Percentiles rank a stretch among this genome's conserved stretches.
phyloP scores from a whole-genome alignment of 2,888 invertebrate genomes.

The Timema podura region DNA sequence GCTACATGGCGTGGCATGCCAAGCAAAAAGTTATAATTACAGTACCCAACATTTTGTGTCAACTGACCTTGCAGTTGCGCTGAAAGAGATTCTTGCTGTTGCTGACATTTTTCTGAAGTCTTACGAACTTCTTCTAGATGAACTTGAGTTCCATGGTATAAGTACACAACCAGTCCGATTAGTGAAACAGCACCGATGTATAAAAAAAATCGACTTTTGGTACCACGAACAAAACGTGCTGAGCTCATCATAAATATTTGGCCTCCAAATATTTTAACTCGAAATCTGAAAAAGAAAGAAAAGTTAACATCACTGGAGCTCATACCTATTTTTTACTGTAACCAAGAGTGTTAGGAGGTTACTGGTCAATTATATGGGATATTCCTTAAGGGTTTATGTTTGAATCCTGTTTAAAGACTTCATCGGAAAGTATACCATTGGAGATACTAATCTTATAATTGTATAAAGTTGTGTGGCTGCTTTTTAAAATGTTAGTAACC shows the following conservation, averaged over 20 bases:
- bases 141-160: slow-evolving; percentile 55
- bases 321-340: too few relatives aligned
- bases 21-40: too few relatives aligned
- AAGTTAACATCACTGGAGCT: not conserved
- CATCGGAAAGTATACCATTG: too few relatives aligned
- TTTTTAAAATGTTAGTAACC: too few relatives aligned
- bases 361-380: too few relatives aligned
- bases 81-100: slow-evolving; percentile 56
- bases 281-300: not conserved
- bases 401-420: too few relatives aligned
- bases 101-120: slow-evolving; percentile 51
- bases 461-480: too few relatives aligned
- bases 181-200: slow-evolving; percentile 51
- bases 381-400: too few relatives aligned
- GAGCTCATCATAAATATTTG: slow-evolving; percentile 45
- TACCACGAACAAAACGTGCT: slow-evolving; percentile 54
- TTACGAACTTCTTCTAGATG: slow-evolving; percentile 54
- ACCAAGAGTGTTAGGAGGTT: too few relatives aligned
- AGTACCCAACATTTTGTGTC: not conserved
- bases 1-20: too few relatives aligned
- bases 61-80: slow-evolving; percentile 55
- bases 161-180: slow-evolving; percentile 52
- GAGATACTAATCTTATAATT: too few relatives aligned
- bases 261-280: not conserved
- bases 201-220: slow-evolving; percentile 54